These are phyloP conservation scores for Coilia nasus DNA, from an alignment of 2,797 vertebrate species.

Conservation along the genomic window DNA sequence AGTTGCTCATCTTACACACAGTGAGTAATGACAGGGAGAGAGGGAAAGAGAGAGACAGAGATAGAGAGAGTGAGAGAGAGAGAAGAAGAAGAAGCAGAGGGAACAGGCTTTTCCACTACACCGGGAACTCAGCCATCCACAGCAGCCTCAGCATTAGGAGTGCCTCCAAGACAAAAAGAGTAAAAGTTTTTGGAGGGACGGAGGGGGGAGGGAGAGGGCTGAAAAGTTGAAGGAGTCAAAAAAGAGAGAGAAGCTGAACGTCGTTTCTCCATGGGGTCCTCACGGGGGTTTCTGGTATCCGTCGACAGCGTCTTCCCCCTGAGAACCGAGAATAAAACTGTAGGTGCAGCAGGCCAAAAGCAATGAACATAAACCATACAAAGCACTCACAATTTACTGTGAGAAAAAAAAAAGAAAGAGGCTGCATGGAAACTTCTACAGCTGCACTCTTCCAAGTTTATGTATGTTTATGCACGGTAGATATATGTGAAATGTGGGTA, in stretches of 20 bases:
- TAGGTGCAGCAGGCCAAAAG: constrained; percentile 21
- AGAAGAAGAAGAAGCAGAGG: not conserved
- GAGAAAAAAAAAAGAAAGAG: constrained; percentile 2
- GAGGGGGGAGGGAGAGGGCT: too few species aligned
- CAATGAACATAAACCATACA: constrained; percentile 27
- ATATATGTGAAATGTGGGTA: constrained; percentile 20
- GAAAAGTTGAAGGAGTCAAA: not conserved
- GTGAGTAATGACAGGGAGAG: constrained; percentile 2
- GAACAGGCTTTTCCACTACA: constrained; percentile 17
- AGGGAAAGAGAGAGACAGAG: not conserved
- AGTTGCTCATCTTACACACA: constrained; percentile 8
- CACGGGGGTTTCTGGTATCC: constrained; percentile 24
- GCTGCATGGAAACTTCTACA: constrained; percentile 21
- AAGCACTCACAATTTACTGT: constrained; percentile 24
- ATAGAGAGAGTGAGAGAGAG: not conserved
- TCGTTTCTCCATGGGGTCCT: not conserved
- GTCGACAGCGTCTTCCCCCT: constrained; percentile 21
- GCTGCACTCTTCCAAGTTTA: constrained; percentile 7
- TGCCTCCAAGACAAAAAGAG: constrained; percentile 15
- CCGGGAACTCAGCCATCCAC: constrained; percentile 16
- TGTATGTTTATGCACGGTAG: constrained; percentile 19
- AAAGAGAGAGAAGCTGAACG: not conserved
- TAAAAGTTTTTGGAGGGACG: not conserved
- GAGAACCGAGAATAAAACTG: constrained; percentile 21
- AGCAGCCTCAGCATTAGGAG: constrained; percentile 5